phyloP scores from a whole-genome alignment of 1,140 invertebrate genomes.

The Thrips palmi region DNA sequence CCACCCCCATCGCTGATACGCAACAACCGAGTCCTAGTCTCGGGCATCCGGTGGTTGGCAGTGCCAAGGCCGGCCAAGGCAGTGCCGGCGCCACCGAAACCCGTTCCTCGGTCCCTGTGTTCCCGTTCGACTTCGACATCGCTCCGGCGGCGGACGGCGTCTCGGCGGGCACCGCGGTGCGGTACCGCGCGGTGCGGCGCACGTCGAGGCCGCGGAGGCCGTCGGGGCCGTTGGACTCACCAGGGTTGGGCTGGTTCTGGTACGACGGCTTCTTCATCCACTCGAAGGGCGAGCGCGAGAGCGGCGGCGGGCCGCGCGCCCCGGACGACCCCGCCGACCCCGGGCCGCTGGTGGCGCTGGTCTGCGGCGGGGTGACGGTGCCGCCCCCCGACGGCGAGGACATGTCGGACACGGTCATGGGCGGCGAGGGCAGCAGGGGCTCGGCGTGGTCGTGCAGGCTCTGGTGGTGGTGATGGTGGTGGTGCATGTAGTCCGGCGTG shows the following conservation, averaged over 20 bases:
- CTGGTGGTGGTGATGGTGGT: slow-evolving; percentile 9
- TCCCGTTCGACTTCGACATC: too few species aligned
- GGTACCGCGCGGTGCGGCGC: too few species aligned
- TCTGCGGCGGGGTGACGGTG: too few species aligned
- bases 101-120: too few species aligned
- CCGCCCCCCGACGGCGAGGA: slow-evolving; percentile 4
- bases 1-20: too few species aligned
- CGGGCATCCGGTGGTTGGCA: too few species aligned
- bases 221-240: too few species aligned
- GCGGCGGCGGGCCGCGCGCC: slow-evolving; percentile 27
- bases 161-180: background rate
- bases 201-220: too few species aligned
- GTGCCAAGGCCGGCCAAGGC: too few species aligned
- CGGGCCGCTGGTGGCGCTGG: too few species aligned
- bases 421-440: slow-evolving; percentile 8
- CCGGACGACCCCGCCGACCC: background rate
- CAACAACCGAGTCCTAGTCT: too few species aligned
- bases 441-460: slow-evolving; percentile 4
- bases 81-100: too few species aligned
- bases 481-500: slow-evolving; percentile 4
- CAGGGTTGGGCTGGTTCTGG: slow-evolving; percentile 60
- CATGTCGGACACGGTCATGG: slow-evolving; percentile 7
- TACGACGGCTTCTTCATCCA: slow-evolving; percentile 82
- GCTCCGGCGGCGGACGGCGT: slow-evolving; percentile 2
- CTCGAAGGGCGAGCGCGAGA: slow-evolving; percentile 57